Evolutionary conservation across 2,113 vertebrate genomes (phyloP).

Genomic region (Ptilorrhoa leucosticta): DNA sequence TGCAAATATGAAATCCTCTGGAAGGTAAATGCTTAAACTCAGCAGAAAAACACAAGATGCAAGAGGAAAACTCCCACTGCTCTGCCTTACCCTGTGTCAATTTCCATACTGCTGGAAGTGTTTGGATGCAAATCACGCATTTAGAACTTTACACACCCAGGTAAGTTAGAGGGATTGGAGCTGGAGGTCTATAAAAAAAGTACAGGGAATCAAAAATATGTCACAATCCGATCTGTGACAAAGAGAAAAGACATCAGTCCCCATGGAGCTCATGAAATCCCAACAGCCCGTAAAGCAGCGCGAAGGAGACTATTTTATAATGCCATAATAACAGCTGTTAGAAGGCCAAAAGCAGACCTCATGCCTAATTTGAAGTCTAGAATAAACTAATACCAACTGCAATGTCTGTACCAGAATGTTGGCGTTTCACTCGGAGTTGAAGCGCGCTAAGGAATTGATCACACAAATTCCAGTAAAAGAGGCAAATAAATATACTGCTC

Average conservation of each 20-base stretch:
- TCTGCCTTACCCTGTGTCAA: background rate
- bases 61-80: background rate
- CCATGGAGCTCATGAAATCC: background rate
- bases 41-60: background rate
- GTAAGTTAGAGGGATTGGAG: background rate
- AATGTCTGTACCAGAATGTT: background rate
- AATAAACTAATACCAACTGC: background rate
- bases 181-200: background rate
- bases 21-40: background rate
- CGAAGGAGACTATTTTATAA: background rate
- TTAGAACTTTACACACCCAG: background rate
- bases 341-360: background rate
- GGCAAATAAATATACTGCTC: background rate
- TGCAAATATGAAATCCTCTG: background rate
- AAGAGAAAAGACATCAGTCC: background rate
- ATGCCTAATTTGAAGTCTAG: background rate
- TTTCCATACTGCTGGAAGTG: background rate
- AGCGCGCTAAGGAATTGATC: background rate
- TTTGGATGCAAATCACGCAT: background rate
- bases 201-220: background rate
- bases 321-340: background rate
- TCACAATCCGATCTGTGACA: background rate
- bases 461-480: background rate
- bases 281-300: background rate
- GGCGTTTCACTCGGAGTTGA: background rate